Conservation (phyloP, 2,113 vertebrate genomes). For the Terrapene triunguis region DNA sequence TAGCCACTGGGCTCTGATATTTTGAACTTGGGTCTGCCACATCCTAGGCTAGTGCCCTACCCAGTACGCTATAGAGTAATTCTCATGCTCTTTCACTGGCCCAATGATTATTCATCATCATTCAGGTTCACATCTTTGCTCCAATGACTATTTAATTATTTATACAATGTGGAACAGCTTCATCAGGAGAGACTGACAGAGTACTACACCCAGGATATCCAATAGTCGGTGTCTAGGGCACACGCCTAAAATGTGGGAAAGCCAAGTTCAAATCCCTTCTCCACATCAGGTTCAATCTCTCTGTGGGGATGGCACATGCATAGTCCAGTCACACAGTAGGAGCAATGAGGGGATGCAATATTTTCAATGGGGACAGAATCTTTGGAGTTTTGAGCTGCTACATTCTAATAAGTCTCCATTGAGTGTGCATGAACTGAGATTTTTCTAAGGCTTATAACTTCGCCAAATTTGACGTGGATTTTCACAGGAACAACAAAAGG, state of each 20-base stretch:
- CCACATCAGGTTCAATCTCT: background rate
- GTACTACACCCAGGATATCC: background rate
- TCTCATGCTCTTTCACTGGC: background rate
- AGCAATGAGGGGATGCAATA: background rate
- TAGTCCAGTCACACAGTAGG: background rate
- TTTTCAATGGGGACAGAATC: background rate
- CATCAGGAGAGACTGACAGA: background rate
- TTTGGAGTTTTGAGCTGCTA: background rate
- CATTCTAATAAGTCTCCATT: background rate
- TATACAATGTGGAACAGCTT: background rate
- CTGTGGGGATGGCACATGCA: background rate
- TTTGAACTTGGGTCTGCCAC: background rate
- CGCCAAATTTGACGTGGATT: background rate
- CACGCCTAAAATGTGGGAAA: background rate
- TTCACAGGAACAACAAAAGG: background rate
- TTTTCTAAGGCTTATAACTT: background rate
- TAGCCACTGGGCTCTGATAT: background rate
- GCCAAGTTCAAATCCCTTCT: background rate
- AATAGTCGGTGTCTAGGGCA: background rate
- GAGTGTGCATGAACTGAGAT: background rate
- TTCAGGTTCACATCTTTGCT: background rate
- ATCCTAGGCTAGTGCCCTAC: background rate
- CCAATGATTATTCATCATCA: background rate
- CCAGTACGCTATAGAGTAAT: background rate
- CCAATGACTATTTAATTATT: background rate